A percentile compares a stretch with the other conserved stretches of the same genome.
Evolutionary conservation across 1,140 invertebrate genomes (phyloP).

Genomic region (Leptonema lineaticorne): DNA sequence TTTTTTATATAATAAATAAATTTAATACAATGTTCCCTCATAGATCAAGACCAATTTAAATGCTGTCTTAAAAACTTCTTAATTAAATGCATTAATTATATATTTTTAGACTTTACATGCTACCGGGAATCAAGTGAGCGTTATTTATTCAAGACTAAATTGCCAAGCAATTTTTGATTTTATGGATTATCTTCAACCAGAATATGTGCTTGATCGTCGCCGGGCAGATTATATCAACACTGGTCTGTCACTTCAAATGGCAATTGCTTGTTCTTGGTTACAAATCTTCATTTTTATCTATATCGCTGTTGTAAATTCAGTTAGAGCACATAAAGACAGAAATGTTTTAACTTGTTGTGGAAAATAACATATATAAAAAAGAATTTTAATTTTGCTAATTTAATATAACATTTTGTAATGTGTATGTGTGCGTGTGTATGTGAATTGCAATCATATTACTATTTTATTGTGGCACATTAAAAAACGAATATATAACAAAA

Average conservation of each 20-base stretch:
- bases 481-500: too few relatives aligned
- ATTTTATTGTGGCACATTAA: too few relatives aligned
- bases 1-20: too few relatives aligned
- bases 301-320: constrained; percentile 56
- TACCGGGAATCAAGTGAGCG: constrained; percentile 59
- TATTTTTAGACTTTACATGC: constrained; percentile 56
- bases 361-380: too few relatives aligned
- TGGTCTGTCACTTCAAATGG: constrained; percentile 60
- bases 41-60: too few relatives aligned
- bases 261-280: constrained; percentile 61
- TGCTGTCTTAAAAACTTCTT: too few relatives aligned
- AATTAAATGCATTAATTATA: too few relatives aligned
- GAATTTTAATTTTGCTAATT: too few relatives aligned
- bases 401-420: too few relatives aligned
- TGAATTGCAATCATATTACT: too few relatives aligned
- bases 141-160: constrained; percentile 63
- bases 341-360: constrained; percentile 53
- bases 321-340: constrained; percentile 56
- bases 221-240: constrained; percentile 64
- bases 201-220: constrained; percentile 56
- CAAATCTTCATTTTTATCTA: constrained; percentile 58
- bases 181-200: constrained; percentile 70
- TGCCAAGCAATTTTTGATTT: constrained; percentile 71
- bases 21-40: too few relatives aligned
- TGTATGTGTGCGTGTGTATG: too few relatives aligned